Evolutionary conservation across 2,888 invertebrate species (phyloP), one percentile per base, ranked within the genome.

Genomic region (Trilocha varians): DNA sequence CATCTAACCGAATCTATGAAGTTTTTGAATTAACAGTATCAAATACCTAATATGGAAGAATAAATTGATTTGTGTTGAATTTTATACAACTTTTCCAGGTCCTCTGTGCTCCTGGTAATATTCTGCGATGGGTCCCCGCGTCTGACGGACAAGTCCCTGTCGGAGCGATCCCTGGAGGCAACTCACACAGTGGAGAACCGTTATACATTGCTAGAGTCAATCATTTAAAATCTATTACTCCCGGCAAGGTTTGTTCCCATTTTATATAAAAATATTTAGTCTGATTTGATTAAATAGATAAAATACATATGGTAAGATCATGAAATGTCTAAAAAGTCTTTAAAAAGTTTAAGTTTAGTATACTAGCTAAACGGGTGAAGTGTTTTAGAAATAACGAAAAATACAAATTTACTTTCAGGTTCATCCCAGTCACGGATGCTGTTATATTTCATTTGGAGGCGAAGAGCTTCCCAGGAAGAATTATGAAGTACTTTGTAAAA

Each of bases 241-340:
- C 89, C n/a, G 90, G 90, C 44, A 89, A 89, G 71, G 82, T 89
- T 52, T 52, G 49, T 50, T 13, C 32, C n/a, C 13, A n/a, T n/a
- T n/a, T n/a, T n/a, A n/a, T n/a, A n/a, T n/a, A n/a, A n/a, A n/a
- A n/a, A n/a, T n/a, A n/a, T n/a, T n/a, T n/a, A n/a, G n/a, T n/a
- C n/a, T n/a, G n/a, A n/a, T n/a, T n/a, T n/a, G n/a, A n/a, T n/a
- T n/a, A n/a, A n/a, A n/a, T n/a, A n/a, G n/a, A n/a, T n/a, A n/a
- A n/a, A n/a, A n/a, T n/a, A n/a, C n/a, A n/a, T n/a, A n/a, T n/a
- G n/a, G n/a, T n/a, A n/a, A n/a, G n/a, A n/a, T n/a, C n/a, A n/a
- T n/a, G n/a, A n/a, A n/a, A n/a, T n/a, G n/a, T n/a, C n/a, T n/a
- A n/a, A n/a, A n/a, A n/a, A n/a, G n/a, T n/a, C n/a, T n/a, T n/a